Conservation (phyloP, 2,888 invertebrate species). For the Drosophila paracracens region DNA sequence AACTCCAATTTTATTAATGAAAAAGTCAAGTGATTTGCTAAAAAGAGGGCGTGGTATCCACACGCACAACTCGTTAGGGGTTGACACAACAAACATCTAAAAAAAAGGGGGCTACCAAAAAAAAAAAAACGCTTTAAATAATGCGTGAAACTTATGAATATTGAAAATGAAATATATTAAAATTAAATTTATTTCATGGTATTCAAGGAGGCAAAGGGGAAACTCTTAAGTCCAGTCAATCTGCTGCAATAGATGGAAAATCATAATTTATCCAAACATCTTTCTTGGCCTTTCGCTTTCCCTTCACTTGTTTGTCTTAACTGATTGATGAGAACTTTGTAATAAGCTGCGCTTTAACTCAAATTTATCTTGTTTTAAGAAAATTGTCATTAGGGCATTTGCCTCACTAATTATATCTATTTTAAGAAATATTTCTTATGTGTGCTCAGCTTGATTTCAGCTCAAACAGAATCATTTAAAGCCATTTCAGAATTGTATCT, state of each 20-base stretch:
- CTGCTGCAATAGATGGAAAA: background rate
- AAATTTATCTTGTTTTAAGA: no score
- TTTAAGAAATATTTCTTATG: background rate
- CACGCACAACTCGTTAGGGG: constrained; percentile 63
- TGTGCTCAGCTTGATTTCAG: background rate
- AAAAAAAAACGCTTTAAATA: constrained; percentile 36
- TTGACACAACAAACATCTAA: constrained; percentile 39
- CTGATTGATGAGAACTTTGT: background rate
- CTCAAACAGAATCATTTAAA: background rate
- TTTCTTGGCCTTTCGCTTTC: background rate
- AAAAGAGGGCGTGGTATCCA: constrained; percentile 65
- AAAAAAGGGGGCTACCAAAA: constrained; percentile 5
- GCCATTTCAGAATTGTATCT: background rate
- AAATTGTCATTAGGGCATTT: background rate
- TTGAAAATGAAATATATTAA: constrained; percentile 14
- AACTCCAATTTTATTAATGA: constrained; percentile 76
- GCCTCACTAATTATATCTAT: background rate
- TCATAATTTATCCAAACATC: background rate
- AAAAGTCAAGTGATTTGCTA: constrained; percentile 73
- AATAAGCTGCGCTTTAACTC: background rate
- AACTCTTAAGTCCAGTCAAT: background rate
- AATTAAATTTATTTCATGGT: background rate
- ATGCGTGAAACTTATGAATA: constrained; percentile 53
- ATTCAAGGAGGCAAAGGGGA: background rate
- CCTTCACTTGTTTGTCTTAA: background rate